Evolutionary conservation across 2,797 vertebrate genomes (phyloP), one percentile per base, ranked within the genome.

Genomic region (Oryzias dopingdopingensis): DNA sequence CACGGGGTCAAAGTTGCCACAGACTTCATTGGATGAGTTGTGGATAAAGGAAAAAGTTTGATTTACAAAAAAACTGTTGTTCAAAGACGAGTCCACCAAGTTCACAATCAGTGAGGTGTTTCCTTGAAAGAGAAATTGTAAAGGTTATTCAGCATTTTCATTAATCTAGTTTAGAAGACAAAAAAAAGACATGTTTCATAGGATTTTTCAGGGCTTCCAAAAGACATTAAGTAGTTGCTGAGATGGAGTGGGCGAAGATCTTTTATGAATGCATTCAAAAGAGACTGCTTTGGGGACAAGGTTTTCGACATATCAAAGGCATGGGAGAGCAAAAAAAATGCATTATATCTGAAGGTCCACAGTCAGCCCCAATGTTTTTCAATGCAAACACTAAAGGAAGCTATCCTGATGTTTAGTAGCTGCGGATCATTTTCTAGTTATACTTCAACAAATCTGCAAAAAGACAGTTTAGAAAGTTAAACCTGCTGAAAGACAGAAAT

Each of bases 1-100:
- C 23, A 74, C 18, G 4, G 92, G 90, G 58, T 92, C 67, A 65
- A 92, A 89, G 53, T 85, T 67, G 52, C 58, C 52, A 66, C 92
- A 93, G 8, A 66, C 42, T 56, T 82, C 77, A 4, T 67, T 55
- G 14, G 66, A 12, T 24, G 45, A 8, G 16, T n/a, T 43, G 12
- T 55, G 42, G 41, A 63, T 49, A n/a, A 78, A 12, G 26, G 72
- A 67, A 29, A 86, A 20, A 1, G 72, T 86, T 47, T 77, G 63
- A 69, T 84, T 84, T 52, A 44, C 48, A 17, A 68, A 66, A 44
- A 65, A 23, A 17, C 26, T 56, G 23, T 37, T 50, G 10, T 37
- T 37, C 10, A 12, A 12, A 37, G 10, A 12, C 10, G 32, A 37
- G 15, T 75, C 48, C 18, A 62, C 18, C 23, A 68, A 57, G 29